A percentile compares a stretch with the other conserved stretches of the same genome.
Conservation (phyloP, 2,888 invertebrate species). For the Ganaspis brasiliensis region DNA sequence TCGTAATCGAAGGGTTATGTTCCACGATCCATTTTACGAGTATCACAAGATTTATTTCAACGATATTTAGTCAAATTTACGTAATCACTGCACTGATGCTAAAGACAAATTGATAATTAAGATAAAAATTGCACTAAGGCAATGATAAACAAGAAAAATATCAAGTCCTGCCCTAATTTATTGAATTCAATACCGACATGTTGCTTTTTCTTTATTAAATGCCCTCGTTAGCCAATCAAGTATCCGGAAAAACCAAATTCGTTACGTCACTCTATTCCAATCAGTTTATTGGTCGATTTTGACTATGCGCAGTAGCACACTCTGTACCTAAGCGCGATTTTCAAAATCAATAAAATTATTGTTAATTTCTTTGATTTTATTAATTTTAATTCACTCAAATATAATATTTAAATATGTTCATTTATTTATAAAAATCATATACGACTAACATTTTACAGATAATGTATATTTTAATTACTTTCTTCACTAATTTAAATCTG, state of each 20-base stretch:
- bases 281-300: background rate
- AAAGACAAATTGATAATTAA: background rate
- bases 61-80: background rate
- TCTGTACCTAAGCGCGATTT: too few relatives aligned
- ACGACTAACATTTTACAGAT: too few relatives aligned
- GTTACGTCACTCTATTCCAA: background rate
- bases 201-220: constrained; percentile 11
- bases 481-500: too few relatives aligned
- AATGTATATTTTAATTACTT: too few relatives aligned
- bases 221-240: background rate
- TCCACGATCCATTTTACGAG: constrained; percentile 18
- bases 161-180: constrained; percentile 11
- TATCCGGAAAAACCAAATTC: background rate
- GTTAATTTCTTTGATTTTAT: too few relatives aligned
- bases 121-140: background rate
- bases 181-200: constrained; percentile 9
- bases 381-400: too few relatives aligned
- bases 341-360: too few relatives aligned
- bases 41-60: background rate
- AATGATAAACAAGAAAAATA: constrained; percentile 35
- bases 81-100: background rate
- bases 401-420: too few relatives aligned
- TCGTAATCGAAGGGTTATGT: constrained; percentile 37
- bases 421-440: too few relatives aligned
- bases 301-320: background rate